phyloP scores from a whole-genome alignment of 2,888 invertebrate species.

The Blomia tropicalis region DNA sequence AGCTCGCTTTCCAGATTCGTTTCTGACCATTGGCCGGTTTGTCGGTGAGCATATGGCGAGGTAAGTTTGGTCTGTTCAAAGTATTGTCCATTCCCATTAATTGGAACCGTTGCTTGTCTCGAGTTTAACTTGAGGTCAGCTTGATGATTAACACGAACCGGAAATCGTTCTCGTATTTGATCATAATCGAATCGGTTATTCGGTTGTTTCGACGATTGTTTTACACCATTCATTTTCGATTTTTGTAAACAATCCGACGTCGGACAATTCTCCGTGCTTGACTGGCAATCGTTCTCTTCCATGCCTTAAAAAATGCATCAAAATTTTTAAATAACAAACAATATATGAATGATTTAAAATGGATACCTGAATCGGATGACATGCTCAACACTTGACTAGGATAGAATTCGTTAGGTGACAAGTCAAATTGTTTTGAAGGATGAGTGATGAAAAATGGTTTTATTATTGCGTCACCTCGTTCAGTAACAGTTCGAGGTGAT shows the following conservation, averaged over 20 bases:
- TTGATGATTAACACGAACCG: not conserved
- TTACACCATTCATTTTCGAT: not conserved
- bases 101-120: not conserved
- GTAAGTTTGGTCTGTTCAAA: not conserved
- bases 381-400: not conserved
- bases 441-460: slow-evolving; percentile 7
- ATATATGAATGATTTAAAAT: not conserved
- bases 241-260: not conserved
- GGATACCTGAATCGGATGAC: slow-evolving; percentile 17
- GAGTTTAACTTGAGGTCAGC: not conserved
- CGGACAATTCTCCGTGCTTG: slow-evolving; percentile 5
- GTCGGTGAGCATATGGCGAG: not conserved
- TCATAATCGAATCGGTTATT: not conserved
- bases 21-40: slow-evolving; percentile 11
- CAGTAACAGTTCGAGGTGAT: not conserved
- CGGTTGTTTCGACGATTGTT: not conserved
- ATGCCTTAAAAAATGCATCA: slow-evolving; percentile 3
- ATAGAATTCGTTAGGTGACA: not conserved
- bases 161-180: not conserved
- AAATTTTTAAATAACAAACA: not conserved
- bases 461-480: not conserved
- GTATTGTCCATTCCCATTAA: no score
- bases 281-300: slow-evolving; percentile 15
- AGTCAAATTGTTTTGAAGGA: not conserved
- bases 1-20: slow-evolving; percentile 12